These are phyloP conservation scores for Orchestes rusci DNA, from an alignment of 2,888 invertebrate species.

Conservation along the genomic window DNA sequence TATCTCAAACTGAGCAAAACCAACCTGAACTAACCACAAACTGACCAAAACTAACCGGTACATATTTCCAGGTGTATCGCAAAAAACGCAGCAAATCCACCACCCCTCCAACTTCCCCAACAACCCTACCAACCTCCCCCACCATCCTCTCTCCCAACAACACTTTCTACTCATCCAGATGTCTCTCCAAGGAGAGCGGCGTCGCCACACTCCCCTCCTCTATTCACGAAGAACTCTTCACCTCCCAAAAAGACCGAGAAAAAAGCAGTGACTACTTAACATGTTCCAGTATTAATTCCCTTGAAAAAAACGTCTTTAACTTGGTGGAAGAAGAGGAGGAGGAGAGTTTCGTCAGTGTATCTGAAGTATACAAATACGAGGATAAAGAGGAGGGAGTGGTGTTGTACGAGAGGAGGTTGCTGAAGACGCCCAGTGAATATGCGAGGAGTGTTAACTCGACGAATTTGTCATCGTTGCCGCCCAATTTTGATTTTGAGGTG, in stretches of 20 bases:
- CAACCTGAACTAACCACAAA: no score
- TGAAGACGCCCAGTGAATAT: conserved; percentile 44
- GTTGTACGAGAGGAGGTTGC: conserved; percentile 58
- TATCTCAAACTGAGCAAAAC: no score
- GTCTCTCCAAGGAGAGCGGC: conserved; percentile 37
- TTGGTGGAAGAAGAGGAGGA: conserved; percentile 30
- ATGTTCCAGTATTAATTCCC: conserved; percentile 32
- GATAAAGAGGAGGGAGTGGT: conserved; percentile 64
- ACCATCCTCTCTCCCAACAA: conserved; percentile 6
- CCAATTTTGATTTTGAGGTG: conserved; percentile 60
- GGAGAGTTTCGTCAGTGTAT: conserved; percentile 51
- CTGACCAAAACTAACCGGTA: neutral
- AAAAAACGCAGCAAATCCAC: conserved; percentile 25
- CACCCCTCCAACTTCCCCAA: no score
- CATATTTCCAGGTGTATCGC: conserved; percentile 14
- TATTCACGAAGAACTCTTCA: neutral
- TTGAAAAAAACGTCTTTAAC: conserved; percentile 36
- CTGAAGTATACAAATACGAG: conserved; percentile 69
- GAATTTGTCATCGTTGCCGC: conserved; percentile 46
- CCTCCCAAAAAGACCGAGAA: neutral
- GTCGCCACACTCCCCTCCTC: conserved; percentile 32
- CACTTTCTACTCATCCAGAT: conserved; percentile 4
- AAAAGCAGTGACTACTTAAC: conserved; percentile 39
- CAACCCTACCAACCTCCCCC: neutral
- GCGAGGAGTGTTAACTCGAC: conserved; percentile 31